A percentile compares a stretch with the other conserved stretches of the same genome.
phyloP scores from a whole-genome alignment of 2,888 invertebrate species.

The Agrochola lota region DNA sequence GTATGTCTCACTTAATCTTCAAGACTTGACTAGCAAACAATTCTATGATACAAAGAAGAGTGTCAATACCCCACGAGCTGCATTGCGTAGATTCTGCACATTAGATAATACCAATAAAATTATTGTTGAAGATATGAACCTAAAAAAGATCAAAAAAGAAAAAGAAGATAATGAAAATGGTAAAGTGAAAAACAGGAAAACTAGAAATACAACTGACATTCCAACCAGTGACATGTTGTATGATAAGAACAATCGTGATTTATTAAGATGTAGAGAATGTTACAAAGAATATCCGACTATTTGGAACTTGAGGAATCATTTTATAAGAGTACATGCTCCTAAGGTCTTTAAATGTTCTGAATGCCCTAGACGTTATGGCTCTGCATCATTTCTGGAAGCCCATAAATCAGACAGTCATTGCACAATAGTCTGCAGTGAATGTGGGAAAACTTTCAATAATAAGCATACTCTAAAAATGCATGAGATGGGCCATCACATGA shows the following conservation, averaged over 20 bases:
- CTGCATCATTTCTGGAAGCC: conserved; percentile 69
- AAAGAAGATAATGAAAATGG: conserved; percentile 19
- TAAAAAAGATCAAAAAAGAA: conserved; percentile 47
- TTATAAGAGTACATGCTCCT: conserved; percentile 78
- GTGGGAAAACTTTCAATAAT: conserved; percentile 80
- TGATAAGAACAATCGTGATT: conserved; percentile 68
- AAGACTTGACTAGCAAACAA: conserved; percentile 73
- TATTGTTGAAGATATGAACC: conserved; percentile 49
- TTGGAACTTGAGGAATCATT: conserved; percentile 77
- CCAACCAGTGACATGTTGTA: conserved; percentile 74
- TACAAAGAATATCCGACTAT: conserved; percentile 72
- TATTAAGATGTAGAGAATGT: conserved; percentile 78
- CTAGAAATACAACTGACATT: conserved; percentile 52
- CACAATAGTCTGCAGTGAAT: conserved; percentile 76
- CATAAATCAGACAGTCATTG: conserved; percentile 78
- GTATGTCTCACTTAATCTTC: conserved; percentile 74
- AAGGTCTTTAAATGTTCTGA: conserved; percentile 76
- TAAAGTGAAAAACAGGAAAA: conserved; percentile 46
- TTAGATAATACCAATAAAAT: conserved; percentile 55
- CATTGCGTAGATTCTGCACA: conserved; percentile 67
- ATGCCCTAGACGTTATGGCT: conserved; percentile 76
- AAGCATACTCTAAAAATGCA: conserved; percentile 79
- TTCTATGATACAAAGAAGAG: conserved; percentile 72
- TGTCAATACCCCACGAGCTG: conserved; percentile 60
- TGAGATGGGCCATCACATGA: conserved; percentile 76